Percentiles rank a stretch among this genome's conserved stretches.
phyloP scores from a whole-genome alignment of 1,140 invertebrate species.

The Schlechtendalia chinensis region DNA sequence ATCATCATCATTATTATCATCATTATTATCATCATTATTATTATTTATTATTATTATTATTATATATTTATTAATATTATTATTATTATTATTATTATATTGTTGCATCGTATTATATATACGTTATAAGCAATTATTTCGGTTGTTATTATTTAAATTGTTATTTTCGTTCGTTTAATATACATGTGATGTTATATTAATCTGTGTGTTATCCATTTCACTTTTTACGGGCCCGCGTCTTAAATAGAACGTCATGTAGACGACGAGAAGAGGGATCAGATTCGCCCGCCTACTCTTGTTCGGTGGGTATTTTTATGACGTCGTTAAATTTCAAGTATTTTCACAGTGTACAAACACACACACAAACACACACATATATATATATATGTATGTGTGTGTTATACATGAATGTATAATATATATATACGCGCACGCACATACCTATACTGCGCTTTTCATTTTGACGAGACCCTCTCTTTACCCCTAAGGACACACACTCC shows the following conservation, averaged over 20 bases:
- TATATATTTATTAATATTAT: too few species aligned
- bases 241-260: background rate
- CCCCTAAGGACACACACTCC: background rate
- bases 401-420: too few species aligned
- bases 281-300: background rate
- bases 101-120: too few species aligned
- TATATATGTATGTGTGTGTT: too few species aligned
- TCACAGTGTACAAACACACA: background rate
- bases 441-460: slow-evolving; percentile 26
- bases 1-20: too few species aligned
- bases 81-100: too few species aligned
- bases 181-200: background rate
- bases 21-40: too few species aligned
- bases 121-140: background rate
- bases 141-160: background rate
- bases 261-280: background rate
- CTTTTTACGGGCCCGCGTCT: background rate
- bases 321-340: slow-evolving; percentile 34
- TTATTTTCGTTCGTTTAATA: background rate
- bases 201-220: background rate
- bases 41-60: too few species aligned
- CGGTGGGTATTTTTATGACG: slow-evolving; percentile 13
- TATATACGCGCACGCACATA: background rate
- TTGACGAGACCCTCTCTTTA: slow-evolving; percentile 23
- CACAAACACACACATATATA: too few species aligned